These are phyloP conservation scores for Conus canariensis DNA, from an alignment of 2,888 invertebrate genomes.

Conservation along the genomic window DNA sequence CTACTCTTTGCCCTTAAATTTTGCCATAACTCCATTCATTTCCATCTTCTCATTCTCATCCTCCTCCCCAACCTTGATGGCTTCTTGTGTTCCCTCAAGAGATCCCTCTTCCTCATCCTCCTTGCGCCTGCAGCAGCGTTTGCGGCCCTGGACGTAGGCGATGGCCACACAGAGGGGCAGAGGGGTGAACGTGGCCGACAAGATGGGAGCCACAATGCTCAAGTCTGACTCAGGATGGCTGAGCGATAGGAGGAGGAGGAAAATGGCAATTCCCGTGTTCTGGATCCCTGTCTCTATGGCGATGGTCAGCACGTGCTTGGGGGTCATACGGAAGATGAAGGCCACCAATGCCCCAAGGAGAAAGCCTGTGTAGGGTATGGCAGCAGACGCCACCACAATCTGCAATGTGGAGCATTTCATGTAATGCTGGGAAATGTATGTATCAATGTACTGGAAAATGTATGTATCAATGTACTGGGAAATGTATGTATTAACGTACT, in stretches of 20 bases:
- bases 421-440: not conserved
- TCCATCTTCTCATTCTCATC: not conserved
- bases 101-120: not conserved
- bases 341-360: conserved; percentile 77
- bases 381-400: conserved; percentile 76
- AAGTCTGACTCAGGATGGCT: conserved; percentile 79
- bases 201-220: conserved; percentile 83
- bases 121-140: conserved; percentile 54
- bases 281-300: conserved; percentile 92
- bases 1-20: too few relatives aligned
- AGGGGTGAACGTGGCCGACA: conserved; percentile 69
- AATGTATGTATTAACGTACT: not conserved
- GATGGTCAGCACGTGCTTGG: conserved; percentile 84
- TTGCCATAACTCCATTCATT: too few relatives aligned
- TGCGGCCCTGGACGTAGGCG: conserved; percentile 57
- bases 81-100: not conserved
- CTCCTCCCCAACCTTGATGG: not conserved
- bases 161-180: conserved; percentile 69
- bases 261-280: conserved; percentile 85
- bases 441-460: not conserved
- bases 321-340: conserved; percentile 73
- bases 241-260: conserved; percentile 74
- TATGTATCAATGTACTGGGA: not conserved
- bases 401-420: not conserved
- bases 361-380: conserved; percentile 80